Evolutionary conservation across 2,797 vertebrate genomes (phyloP).

Genomic region (Galaxias olidus): DNA sequence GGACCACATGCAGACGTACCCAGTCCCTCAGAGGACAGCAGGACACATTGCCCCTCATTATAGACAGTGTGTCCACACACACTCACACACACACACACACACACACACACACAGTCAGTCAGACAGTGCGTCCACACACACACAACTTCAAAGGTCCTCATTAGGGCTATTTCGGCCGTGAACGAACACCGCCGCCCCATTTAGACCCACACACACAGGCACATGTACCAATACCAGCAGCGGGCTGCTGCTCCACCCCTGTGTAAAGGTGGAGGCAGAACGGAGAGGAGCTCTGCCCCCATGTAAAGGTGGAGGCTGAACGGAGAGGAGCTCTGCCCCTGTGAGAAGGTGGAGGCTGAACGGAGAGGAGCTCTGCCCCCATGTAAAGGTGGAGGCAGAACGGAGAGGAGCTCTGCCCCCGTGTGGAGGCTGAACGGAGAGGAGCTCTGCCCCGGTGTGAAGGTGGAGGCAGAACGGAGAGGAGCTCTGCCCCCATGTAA

Average conservation of each 20-base stretch:
- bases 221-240: constrained; percentile 57
- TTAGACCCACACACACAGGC: constrained; percentile 39
- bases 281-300: constrained; percentile 53
- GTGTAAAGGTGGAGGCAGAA: constrained; percentile 65
- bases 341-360: constrained; percentile 65
- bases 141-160: constrained; percentile 35
- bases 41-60: constrained; percentile 10
- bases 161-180: constrained; percentile 53
- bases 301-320: constrained; percentile 65
- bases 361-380: constrained; percentile 53
- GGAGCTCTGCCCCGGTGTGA: too few relatives aligned
- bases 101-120: constrained; percentile 24
- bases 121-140: constrained; percentile 4
- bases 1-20: constrained; percentile 32
- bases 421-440: constrained; percentile 57
- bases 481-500: too few relatives aligned
- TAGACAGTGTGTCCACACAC: too few relatives aligned
- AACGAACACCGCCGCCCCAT: constrained; percentile 47
- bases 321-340: constrained; percentile 53
- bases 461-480: constrained; percentile 65
- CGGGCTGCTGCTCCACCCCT: constrained; percentile 34
- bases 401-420: constrained; percentile 53
- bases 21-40: constrained; percentile 32
- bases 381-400: constrained; percentile 65
- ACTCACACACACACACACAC: too few relatives aligned